Conservation (phyloP, 35 echinoderm and acorn worm species). For the Eucidaris tribuloides region DNA sequence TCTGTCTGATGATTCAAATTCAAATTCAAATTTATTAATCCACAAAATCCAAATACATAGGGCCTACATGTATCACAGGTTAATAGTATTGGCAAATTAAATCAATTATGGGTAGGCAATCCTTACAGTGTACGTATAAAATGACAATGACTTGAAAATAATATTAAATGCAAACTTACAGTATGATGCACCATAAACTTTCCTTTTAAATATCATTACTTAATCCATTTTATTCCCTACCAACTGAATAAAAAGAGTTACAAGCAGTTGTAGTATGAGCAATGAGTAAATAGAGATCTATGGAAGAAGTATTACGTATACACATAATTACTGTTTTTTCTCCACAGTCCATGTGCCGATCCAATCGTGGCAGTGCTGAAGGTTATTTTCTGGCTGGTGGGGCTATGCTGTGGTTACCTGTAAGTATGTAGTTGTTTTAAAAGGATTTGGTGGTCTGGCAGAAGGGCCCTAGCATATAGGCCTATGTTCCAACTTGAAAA, state of each 20-base stretch:
- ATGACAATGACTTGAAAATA: neutral
- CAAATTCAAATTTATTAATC: too few relatives aligned
- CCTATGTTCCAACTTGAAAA: too few relatives aligned
- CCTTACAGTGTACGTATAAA: too few relatives aligned
- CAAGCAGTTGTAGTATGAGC: neutral
- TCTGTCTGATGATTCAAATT: too few relatives aligned
- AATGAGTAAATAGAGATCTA: neutral
- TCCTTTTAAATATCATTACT: neutral
- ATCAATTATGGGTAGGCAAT: too few relatives aligned
- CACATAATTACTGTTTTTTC: neutral
- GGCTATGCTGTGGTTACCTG: conserved; percentile 85
- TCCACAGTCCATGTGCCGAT: conserved; percentile 73
- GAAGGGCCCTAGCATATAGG: too few relatives aligned
- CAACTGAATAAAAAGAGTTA: neutral
- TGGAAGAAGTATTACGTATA: neutral
- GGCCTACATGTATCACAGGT: too few relatives aligned
- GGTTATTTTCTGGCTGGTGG: conserved; percentile 90
- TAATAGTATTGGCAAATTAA: too few relatives aligned
- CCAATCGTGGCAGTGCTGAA: conserved; percentile 82
- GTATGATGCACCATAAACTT: neutral
- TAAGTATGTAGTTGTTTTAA: too few relatives aligned
- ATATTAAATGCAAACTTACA: neutral
- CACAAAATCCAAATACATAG: too few relatives aligned
- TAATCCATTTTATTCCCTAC: neutral
- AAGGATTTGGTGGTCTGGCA: too few relatives aligned